Base-by-base conservation (phyloP, 2,113 vertebrate species). In the Oenanthe oenanthe region DNA sequence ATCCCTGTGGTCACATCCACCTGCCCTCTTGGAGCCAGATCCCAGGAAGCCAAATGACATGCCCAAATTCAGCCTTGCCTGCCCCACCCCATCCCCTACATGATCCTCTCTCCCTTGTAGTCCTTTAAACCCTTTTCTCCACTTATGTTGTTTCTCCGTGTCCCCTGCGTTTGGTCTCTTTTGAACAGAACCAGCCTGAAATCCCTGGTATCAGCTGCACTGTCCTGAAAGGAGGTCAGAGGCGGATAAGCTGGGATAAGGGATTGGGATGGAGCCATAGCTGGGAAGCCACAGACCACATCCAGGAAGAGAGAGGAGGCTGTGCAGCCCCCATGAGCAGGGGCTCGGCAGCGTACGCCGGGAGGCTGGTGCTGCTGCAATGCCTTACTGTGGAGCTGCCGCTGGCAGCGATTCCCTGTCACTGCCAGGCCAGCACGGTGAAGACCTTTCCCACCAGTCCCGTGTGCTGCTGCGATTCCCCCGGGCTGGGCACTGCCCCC, bases 161-260 rank as follows among this genome's bases (percentile, higher is more conserved):
- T 51, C 13, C 43, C 54, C 36, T 36, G 45, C 1, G 0, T 68
- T 72, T 85, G 47, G n/a, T 43, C 61, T 77, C 31, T 73, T 57
- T 75, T 56, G 43, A 36, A 18, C 45, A 61, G 88, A 76, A 57
- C 76, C 66, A 40, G 54, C 45, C 75, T 85, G 77, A 93, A 91
- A 89, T 92, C 93, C 77, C 84, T 61, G 48, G 47, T 85, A 94
- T 78, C 73, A 68, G 32, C 82, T 40, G 87, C 58, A 38, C 88
- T 78, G 77, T 85, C 95, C 96, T 76, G 79, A 97, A 97, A 97
- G 83, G 88, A 97, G 97, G 96, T 95, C 95, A 97, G 68, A 85
- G 65, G 66, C 74, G 72, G 97, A 97, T 97, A 96, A 97, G 84
- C 94, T 4, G 24, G 94, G 95, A 97, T 97, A 94, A 96, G 50